Evolutionary conservation across 1,140 invertebrate genomes (phyloP).

Genomic region (Eriosoma lanigerum): DNA sequence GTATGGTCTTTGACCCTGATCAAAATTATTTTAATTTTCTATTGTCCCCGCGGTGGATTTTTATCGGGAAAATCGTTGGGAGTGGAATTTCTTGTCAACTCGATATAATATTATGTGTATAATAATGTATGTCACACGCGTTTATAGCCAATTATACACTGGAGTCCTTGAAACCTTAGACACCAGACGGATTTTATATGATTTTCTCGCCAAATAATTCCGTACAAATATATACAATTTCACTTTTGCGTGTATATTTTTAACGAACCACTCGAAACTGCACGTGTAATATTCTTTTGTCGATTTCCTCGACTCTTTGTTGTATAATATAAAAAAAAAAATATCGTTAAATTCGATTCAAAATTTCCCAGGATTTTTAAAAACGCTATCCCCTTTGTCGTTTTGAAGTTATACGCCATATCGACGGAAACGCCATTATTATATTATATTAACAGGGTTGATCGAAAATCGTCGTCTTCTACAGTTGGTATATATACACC

Average conservation of each 20-base stretch:
- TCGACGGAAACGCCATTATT: slow-evolving; percentile 22
- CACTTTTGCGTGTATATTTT: slow-evolving; percentile 12
- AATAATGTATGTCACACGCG: background rate
- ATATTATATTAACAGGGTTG: background rate
- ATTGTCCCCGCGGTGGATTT: background rate
- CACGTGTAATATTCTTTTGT: too few relatives aligned
- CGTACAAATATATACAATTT: slow-evolving; percentile 20
- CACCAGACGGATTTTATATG: background rate
- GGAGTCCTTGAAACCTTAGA: slow-evolving; percentile 3
- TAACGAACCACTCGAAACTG: background rate
- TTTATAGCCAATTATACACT: slow-evolving; percentile 7
- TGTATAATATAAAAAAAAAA: background rate
- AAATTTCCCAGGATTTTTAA: background rate
- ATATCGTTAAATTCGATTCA: background rate
- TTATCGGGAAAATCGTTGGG: background rate
- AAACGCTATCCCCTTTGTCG: background rate
- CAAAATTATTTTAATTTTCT: background rate
- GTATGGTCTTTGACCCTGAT: background rate
- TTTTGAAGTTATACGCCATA: background rate
- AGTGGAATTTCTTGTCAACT: background rate
- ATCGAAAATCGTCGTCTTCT: slow-evolving; percentile 18
- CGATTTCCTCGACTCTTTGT: background rate
- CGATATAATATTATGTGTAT: background rate
- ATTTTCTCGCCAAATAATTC: slow-evolving; percentile 11
- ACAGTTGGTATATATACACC: slow-evolving; percentile 4